Conservation (phyloP, 2,888 invertebrate species). For the Euzophera pinguis region DNA sequence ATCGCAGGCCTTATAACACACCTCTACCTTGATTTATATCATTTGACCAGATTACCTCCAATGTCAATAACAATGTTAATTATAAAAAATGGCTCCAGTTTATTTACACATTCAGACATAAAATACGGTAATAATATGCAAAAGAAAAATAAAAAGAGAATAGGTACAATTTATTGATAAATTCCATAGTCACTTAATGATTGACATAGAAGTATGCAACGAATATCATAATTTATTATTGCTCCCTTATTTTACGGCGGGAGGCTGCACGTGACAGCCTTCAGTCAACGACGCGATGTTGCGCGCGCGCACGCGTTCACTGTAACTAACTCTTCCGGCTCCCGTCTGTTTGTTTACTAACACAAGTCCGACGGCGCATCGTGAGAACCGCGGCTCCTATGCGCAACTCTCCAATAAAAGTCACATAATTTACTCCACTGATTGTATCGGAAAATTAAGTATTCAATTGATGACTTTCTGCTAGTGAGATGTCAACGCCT, state of each 20-base stretch:
- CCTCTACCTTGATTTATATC: conserved; percentile 17
- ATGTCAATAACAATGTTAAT: conserved; percentile 4
- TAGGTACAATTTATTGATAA: too few species aligned
- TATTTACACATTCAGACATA: neutral
- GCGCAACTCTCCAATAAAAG: conserved; percentile 34
- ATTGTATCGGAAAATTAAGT: conserved; percentile 44
- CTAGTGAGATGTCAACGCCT: conserved; percentile 68
- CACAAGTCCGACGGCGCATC: conserved; percentile 40
- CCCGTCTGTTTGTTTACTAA: conserved; percentile 59
- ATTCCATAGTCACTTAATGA: too few species aligned
- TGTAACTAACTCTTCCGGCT: conserved; percentile 31
- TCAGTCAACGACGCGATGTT: conserved; percentile 65
- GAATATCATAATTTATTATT: neutral
- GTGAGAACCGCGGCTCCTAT: conserved; percentile 40
- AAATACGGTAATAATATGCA: neutral
- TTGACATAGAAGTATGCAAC: neutral
- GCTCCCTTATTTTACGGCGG: conserved; percentile 51
- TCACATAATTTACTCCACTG: conserved; percentile 35
- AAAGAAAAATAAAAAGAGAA: too few species aligned
- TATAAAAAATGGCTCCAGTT: neutral
- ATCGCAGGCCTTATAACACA: conserved; percentile 25
- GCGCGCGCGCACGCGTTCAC: conserved; percentile 72
- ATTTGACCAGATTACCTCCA: conserved; percentile 21
- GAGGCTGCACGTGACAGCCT: conserved; percentile 67
- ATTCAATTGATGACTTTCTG: conserved; percentile 57